phyloP scores from a whole-genome alignment of 1,140 invertebrate species.

The Drosophila parvula region DNA sequence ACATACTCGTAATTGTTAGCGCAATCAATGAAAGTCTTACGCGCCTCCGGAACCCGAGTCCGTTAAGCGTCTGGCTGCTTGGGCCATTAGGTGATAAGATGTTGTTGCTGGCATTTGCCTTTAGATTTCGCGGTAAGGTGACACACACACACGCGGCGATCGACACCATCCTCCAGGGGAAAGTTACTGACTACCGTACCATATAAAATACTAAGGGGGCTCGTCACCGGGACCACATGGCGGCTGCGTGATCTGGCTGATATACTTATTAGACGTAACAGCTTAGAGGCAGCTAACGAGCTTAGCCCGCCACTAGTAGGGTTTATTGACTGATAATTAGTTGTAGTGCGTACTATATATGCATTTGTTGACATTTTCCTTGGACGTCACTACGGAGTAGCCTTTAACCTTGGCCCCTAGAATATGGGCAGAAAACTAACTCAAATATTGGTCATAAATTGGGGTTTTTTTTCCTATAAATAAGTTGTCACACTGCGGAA shows the following conservation, averaged over 20 bases:
- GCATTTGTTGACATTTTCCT: constrained; percentile 39
- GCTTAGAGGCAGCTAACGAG: constrained; percentile 8
- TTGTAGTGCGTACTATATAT: constrained; percentile 3
- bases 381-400: constrained; percentile 6
- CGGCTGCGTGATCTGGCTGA: constrained; percentile 47
- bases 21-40: constrained; percentile 46
- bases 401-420: constrained; percentile 5
- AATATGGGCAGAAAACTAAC: neutral
- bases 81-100: constrained; percentile 32
- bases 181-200: constrained; percentile 42
- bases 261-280: constrained; percentile 4
- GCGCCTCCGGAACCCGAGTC: constrained; percentile 19
- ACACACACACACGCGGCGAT: constrained; percentile 19
- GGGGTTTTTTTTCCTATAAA: neutral
- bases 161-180: constrained; percentile 35
- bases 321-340: constrained; percentile 23
- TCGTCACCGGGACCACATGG: constrained; percentile 45
- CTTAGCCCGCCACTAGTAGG: constrained; percentile 12
- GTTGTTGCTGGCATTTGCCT: constrained; percentile 19
- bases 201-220: constrained; percentile 42
- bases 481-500: neutral
- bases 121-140: constrained; percentile 15
- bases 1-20: neutral
- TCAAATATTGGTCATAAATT: neutral
- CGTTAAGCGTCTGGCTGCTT: constrained; percentile 16